Evolutionary conservation across 2,797 vertebrate genomes (phyloP).

Genomic region (Prunella strophiata): DNA sequence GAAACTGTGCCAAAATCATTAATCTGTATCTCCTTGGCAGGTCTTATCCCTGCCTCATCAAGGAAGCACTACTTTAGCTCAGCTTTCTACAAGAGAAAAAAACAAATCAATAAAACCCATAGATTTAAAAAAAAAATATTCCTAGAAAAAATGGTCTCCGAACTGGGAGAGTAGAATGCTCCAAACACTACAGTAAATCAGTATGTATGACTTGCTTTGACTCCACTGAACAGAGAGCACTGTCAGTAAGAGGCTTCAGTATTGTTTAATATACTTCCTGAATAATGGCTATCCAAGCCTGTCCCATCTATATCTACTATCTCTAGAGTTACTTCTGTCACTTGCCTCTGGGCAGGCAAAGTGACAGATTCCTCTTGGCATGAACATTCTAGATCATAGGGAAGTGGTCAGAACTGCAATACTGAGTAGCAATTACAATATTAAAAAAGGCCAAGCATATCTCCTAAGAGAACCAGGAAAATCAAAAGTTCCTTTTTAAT

Average conservation of each 20-base stretch:
- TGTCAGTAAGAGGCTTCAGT: not conserved
- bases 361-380: not conserved
- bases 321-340: not conserved
- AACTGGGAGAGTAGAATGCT: not conserved
- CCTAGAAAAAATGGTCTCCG: not conserved
- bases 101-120: not conserved
- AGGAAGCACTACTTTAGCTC: not conserved
- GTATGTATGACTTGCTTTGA: not conserved
- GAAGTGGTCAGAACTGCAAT: not conserved
- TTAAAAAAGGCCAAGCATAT: not conserved
- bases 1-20: not conserved
- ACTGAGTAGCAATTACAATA: not conserved
- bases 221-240: not conserved
- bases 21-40: not conserved
- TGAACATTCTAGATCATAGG: not conserved
- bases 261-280: not conserved
- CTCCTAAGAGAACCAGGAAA: not conserved
- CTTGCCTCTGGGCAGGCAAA: not conserved
- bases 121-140: not conserved
- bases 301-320: not conserved
- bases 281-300: not conserved
- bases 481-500: not conserved
- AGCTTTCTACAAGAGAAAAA: not conserved
- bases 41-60: not conserved
- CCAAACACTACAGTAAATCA: not conserved